Base-by-base conservation (phyloP, 2,113 vertebrate genomes). In the Cebus imitator region DNA sequence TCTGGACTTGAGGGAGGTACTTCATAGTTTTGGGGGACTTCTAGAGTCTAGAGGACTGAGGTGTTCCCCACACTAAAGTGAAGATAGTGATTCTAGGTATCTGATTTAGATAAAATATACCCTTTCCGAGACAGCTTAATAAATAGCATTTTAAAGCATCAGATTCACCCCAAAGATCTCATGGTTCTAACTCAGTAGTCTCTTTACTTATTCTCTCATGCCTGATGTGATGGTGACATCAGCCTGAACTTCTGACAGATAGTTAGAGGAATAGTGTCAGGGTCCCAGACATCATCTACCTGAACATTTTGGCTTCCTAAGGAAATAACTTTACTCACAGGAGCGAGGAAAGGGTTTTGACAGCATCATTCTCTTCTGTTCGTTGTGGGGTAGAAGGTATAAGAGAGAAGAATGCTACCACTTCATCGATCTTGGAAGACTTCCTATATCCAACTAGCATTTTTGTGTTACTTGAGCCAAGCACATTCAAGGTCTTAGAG, bases 391-490 rank as follows among this genome's bases (percentile, higher is more conserved):
- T 75, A 45, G 72, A 88, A 52, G 6, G 66, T 73, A 11, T 0
- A 23, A 12, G 20, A 13, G 14, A 14, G 18, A 40, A 81, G 43
- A n/a, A 52, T 23, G 4, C 37, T 43, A 5, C 48, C 25, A 94
- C 57, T 61, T 35, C 37, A 18, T 89, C 1, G 10, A 72, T 78
- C 88, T 94, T 64, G 68, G 76, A 89, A 81, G 58, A 73, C 11
- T 25, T 87, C 78, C 48, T 95, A 64, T 87, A 50, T 86, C 64
- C 48, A 84, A 17, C 75, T 50, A 73, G 78, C 43, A 40, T 35
- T 75, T 96, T 81, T 27, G 57, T n/a, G 64, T 52, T 52, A 48
- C 70, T 50, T 81, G 87, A 97, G n/a, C 72, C 20, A 61, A 79
- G 81, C 73, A 57, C 84, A 73, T 43, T 84, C 70, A 95, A 70